A percentile compares a stretch with the other conserved stretches of the same genome.
Evolutionary conservation across 2,797 vertebrate genomes (phyloP).

Genomic region (Helostoma temminkii): DNA sequence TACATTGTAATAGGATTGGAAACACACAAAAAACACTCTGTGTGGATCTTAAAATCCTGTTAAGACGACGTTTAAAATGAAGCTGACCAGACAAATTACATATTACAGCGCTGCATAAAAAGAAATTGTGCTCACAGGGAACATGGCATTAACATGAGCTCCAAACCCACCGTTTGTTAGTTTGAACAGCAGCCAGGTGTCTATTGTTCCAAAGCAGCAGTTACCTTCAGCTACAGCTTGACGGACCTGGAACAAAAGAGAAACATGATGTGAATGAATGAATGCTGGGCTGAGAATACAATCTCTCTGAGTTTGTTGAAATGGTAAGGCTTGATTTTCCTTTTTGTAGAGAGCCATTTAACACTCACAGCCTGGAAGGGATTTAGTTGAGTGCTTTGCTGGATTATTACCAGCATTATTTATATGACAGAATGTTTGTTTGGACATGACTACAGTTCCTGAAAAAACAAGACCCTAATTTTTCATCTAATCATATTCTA

Average conservation of each 20-base stretch:
- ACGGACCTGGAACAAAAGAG: slow-evolving; percentile 79
- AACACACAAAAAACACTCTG: slow-evolving; percentile 43
- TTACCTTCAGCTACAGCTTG: slow-evolving; percentile 87
- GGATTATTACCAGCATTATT: not conserved
- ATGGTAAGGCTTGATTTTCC: not conserved
- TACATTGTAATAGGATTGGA: slow-evolving; percentile 37
- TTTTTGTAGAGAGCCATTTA: not conserved
- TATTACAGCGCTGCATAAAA: not conserved
- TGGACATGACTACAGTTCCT: not conserved
- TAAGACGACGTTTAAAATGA: not conserved
- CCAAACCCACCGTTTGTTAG: slow-evolving; percentile 90
- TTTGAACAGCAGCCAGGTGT: slow-evolving; percentile 94
- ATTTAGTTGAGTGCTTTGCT: no score
- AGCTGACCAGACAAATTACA: slow-evolving; percentile 10
- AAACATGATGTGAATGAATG: not conserved
- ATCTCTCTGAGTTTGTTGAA: not conserved
- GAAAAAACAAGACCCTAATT: not conserved
- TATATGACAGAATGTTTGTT: not conserved
- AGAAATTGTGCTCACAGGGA: not conserved
- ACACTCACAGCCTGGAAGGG: no score
- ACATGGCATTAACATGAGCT: not conserved
- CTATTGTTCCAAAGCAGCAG: slow-evolving; percentile 96
- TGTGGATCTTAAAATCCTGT: slow-evolving; percentile 24
- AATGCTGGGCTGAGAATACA: not conserved
- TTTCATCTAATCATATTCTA: not conserved